Conservation (phyloP, 2,113 vertebrate species). For the Rhynchomys soricoides region DNA sequence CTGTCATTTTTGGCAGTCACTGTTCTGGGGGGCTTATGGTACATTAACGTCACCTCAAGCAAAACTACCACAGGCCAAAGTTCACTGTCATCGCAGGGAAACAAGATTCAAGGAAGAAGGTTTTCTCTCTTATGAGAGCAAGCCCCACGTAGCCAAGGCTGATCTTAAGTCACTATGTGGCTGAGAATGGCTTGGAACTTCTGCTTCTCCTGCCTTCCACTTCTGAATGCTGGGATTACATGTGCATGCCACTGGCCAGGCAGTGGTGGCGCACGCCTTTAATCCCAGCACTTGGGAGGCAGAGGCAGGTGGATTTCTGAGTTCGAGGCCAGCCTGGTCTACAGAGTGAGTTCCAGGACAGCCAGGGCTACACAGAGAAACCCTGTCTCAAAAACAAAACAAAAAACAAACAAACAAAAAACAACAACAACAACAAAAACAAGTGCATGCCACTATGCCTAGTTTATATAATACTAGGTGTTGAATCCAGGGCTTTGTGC, state of each 20-base stretch:
- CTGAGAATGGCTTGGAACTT: background rate
- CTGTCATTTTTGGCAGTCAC: constrained; percentile 57
- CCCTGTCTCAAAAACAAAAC: no score
- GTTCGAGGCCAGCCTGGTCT: no score
- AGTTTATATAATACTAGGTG: background rate
- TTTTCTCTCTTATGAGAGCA: background rate
- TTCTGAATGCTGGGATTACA: background rate
- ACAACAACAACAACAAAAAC: no score
- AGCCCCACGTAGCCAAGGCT: background rate
- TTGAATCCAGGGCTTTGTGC: background rate
- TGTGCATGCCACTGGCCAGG: background rate
- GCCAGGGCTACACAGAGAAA: no score
- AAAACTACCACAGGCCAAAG: background rate
- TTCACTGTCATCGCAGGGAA: background rate
- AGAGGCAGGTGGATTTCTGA: no score
- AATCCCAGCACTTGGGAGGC: no score
- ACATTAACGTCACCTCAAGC: background rate
- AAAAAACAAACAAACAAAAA: no score
- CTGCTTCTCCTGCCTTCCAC: background rate
- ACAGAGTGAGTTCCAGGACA: no score
- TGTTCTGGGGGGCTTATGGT: background rate
- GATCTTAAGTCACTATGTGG: background rate
- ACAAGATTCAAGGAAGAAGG: background rate
- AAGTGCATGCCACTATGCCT: background rate
- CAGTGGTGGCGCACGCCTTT: no score